These are phyloP conservation scores for Heliothis subflexa DNA, from an alignment of 1,140 invertebrate genomes.

Conservation along the genomic window DNA sequence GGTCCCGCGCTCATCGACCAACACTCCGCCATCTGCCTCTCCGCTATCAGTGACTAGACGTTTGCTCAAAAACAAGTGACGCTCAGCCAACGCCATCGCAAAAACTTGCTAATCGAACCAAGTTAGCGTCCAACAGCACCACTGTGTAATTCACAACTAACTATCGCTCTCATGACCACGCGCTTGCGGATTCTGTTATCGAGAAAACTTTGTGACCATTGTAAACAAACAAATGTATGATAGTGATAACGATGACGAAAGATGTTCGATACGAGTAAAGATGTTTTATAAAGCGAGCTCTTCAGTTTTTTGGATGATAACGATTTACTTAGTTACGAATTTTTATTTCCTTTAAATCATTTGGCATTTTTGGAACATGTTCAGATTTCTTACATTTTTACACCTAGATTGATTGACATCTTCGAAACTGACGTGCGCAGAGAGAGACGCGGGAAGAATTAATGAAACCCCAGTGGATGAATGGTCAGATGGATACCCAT, in stretches of 20 bases:
- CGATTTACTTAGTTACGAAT: too few species aligned
- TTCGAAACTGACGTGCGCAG: too few species aligned
- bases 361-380: too few species aligned
- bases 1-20: constrained; percentile 73
- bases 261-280: constrained; percentile 5
- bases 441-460: too few species aligned
- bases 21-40: constrained; percentile 73
- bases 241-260: constrained; percentile 49
- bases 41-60: constrained; percentile 75
- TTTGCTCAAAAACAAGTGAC: constrained; percentile 77
- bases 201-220: constrained; percentile 50
- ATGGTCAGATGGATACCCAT: too few species aligned
- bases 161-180: constrained; percentile 43
- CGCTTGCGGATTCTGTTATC: constrained; percentile 44
- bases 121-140: constrained; percentile 47
- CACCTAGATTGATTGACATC: too few species aligned
- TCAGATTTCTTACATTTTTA: too few species aligned
- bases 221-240: constrained; percentile 51
- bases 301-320: too few species aligned
- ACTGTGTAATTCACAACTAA: constrained; percentile 44
- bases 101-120: constrained; percentile 57
- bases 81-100: constrained; percentile 61
- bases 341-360: too few species aligned
- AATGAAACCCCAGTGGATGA: too few species aligned
- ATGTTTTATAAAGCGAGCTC: not conserved